Evolutionary conservation across 2,113 vertebrate genomes (phyloP), one percentile per base, ranked within the genome.

Genomic region (Neodontobutis hainanensis): DNA sequence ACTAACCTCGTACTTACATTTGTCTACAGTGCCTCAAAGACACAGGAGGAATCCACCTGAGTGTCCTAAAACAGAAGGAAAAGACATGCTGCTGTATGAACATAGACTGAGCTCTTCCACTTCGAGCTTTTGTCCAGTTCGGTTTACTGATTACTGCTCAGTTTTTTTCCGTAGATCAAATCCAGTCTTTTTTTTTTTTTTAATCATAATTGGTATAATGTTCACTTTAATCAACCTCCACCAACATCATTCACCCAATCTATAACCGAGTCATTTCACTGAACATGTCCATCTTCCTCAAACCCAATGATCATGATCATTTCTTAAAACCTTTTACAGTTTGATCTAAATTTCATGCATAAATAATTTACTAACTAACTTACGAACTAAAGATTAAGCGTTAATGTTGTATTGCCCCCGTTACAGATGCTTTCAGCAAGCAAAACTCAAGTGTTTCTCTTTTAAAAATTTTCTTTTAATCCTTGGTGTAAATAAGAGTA

Each of bases 401-500:
- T 56, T 11, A 60, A 38, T 4, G 35, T 52, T 69, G 8, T 50
- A 15, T 34, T 65, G 19, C 3, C 3, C 55, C 35, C 58, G 61
- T 72, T 34, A 50, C 43, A 53, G 55, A 32, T 27, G 14, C 16
- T 7, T 34, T 77, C 49, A 27, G 59, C 49, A 53, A 38, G 43
- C 5, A 61, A 36, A 70, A 40, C 36, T 50, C n/a, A 3, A 59
- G 46, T 65, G 56, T 48, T 68, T 80, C 57, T 67, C 9, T 75
- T 82, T 68, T 79, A 74, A 68, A 75, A 10, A n/a, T 58, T 68
- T 16, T 44, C 27, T 68, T 79, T 77, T 80, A 68, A 81, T 85
- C 67, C 45, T 82, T 67, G 68, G 66, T 93, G 91, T 93, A 92
- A 87, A 93, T 91, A 93, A 91, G 89, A 91, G 80, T 91, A 90